phyloP scores from a whole-genome alignment of 1,140 invertebrate genomes.

The Cardiocondyla obscurior region DNA sequence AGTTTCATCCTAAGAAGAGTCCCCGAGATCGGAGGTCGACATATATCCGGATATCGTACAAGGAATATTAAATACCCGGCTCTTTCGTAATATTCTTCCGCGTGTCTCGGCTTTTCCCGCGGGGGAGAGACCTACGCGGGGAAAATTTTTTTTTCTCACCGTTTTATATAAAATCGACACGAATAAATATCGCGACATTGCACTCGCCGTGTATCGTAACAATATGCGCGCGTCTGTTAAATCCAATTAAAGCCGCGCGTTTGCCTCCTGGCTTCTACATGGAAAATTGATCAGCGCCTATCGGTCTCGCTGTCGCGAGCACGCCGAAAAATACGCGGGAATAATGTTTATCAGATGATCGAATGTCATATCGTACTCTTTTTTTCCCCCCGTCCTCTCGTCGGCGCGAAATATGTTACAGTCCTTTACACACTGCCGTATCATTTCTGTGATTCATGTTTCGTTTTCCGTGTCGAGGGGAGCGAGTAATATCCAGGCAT shows the following conservation, averaged over 20 bases:
- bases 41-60: slow-evolving; percentile 35
- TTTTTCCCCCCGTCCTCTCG: too few relatives aligned
- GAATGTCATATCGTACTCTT: background rate
- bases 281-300: slow-evolving; percentile 23
- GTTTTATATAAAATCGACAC: slow-evolving; percentile 7
- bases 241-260: slow-evolving; percentile 25
- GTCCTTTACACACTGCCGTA: background rate
- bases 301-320: background rate
- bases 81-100: background rate
- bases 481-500: slow-evolving; percentile 27
- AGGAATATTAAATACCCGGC: slow-evolving; percentile 39
- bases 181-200: background rate
- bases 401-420: slow-evolving; percentile 1
- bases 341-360: slow-evolving; percentile 21
- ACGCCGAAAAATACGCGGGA: background rate
- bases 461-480: background rate
- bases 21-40: background rate
- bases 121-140: too few relatives aligned
- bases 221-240: slow-evolving; percentile 5
- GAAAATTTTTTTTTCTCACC: too few relatives aligned
- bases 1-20: slow-evolving; percentile 19
- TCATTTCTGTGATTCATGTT: slow-evolving; percentile 20
- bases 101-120: background rate
- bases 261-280: background rate
- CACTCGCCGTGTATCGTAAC: background rate